Percentiles rank a stretch among this genome's conserved stretches.
These are phyloP conservation scores for Hepsetus odoe DNA, from an alignment of 2,113 vertebrate species.

Conservation along the genomic window DNA sequence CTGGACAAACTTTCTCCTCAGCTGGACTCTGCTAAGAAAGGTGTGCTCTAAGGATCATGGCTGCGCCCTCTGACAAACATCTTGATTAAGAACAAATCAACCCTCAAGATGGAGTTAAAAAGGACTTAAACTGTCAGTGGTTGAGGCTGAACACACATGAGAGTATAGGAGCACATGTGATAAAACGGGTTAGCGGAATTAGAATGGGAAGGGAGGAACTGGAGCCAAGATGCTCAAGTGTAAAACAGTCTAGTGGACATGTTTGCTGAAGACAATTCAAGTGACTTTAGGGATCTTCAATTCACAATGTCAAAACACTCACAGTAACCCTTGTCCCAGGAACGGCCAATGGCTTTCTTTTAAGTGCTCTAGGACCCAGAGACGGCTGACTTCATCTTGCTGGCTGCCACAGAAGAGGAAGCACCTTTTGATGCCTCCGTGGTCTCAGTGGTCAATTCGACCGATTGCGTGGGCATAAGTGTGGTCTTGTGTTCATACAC, in stretches of 20 bases:
- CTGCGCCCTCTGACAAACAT: constrained; percentile 29
- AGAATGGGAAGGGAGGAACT: constrained; percentile 30
- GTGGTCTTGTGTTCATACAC: constrained; percentile 34
- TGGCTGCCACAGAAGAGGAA: constrained; percentile 37
- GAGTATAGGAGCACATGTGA: constrained; percentile 5
- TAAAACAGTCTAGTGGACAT: constrained; percentile 26
- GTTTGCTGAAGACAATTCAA: constrained; percentile 49
- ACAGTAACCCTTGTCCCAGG: constrained; percentile 19
- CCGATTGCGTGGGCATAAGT: constrained; percentile 17
- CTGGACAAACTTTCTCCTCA: constrained; percentile 43
- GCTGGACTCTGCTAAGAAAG: constrained; percentile 43
- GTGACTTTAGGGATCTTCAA: constrained; percentile 33
- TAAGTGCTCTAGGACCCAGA: constrained; percentile 27
- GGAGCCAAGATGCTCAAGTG: constrained; percentile 30
- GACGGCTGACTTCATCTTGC: constrained; percentile 26
- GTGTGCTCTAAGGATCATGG: constrained; percentile 30
- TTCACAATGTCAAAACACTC: constrained; percentile 36
- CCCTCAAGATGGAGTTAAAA: constrained; percentile 34
- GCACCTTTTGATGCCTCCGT: background rate
- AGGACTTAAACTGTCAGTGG: constrained; percentile 29
- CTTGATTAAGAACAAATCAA: constrained; percentile 39
- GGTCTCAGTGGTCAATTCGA: constrained; percentile 27
- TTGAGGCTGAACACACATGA: constrained; percentile 33
- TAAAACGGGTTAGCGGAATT: constrained; percentile 44
- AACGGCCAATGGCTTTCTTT: constrained; percentile 32